Evolutionary conservation across 1,140 invertebrate species (phyloP).

Genomic region (Myzus persicae): DNA sequence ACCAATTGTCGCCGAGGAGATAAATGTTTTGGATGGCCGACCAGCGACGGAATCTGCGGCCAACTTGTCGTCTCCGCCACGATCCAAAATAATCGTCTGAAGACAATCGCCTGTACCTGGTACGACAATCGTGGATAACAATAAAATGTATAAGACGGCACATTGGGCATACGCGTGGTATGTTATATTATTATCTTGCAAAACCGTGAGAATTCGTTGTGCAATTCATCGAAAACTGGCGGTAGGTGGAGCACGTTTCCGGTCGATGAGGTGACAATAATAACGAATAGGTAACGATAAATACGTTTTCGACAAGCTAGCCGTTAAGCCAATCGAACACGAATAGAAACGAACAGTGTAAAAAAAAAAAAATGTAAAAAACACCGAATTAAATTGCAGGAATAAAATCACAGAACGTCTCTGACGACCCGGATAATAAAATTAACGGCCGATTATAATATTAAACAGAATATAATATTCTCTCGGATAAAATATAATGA

Average conservation of each 20-base stretch:
- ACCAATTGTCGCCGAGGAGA: neutral
- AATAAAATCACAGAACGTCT: neutral
- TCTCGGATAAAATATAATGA: neutral
- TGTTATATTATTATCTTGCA: neutral
- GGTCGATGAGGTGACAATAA: conserved; percentile 19
- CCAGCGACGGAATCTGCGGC: neutral
- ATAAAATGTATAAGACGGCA: neutral
- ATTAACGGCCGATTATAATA: neutral
- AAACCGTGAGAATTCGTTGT: conserved; percentile 27
- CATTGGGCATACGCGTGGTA: neutral
- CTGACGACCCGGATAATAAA: neutral
- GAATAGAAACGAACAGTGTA: neutral
- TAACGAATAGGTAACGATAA: neutral
- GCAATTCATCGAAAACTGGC: neutral
- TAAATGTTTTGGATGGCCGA: conserved; percentile 23
- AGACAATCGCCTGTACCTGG: neutral
- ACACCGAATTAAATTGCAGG: neutral
- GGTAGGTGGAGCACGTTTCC: neutral
- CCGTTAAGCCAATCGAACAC: neutral
- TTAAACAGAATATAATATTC: neutral
- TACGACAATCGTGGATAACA: neutral
- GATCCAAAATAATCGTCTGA: neutral
- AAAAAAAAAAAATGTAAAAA: neutral
- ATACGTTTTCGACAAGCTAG: neutral
- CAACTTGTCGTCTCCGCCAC: neutral